phyloP scores from a whole-genome alignment of 1,140 invertebrate genomes.

The Calliopsis andreniformis region DNA sequence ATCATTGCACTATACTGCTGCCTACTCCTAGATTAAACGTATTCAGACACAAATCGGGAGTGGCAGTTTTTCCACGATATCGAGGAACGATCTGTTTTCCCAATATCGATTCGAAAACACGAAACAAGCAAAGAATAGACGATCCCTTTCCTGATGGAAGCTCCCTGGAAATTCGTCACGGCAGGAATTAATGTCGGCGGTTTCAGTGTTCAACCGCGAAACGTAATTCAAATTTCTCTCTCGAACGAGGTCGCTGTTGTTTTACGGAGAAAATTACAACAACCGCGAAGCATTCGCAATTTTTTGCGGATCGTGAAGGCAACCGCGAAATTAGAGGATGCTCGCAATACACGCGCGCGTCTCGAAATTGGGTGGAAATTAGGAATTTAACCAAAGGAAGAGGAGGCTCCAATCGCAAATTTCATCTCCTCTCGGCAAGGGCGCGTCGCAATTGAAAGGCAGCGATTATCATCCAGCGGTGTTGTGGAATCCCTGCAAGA shows the following conservation, averaged over 20 bases:
- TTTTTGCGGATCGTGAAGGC: not conserved
- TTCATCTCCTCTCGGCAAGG: not conserved
- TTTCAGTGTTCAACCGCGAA: constrained; percentile 34
- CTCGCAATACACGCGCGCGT: not conserved
- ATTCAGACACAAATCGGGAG: constrained; percentile 29
- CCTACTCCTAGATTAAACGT: not conserved
- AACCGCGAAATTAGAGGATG: constrained; percentile 1
- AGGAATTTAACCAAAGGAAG: not conserved
- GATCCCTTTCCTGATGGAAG: constrained; percentile 29
- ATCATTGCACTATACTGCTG: not conserved
- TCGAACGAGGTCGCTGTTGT: not conserved
- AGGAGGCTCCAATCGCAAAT: not conserved
- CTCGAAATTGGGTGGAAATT: not conserved
- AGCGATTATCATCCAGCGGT: constrained; percentile 2
- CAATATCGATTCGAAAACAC: too few relatives aligned
- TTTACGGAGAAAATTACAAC: constrained; percentile 6
- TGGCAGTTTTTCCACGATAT: too few relatives aligned
- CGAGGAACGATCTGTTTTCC: too few relatives aligned
- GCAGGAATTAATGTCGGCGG: constrained; percentile 51
- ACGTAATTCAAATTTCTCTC: constrained; percentile 12
- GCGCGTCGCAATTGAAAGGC: not conserved
- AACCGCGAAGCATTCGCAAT: not conserved
- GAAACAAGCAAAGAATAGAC: constrained; percentile 19
- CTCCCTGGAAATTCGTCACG: constrained; percentile 41
- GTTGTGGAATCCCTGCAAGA: constrained; percentile 7